Conservation (phyloP, 2,888 invertebrate species). For the Drosophila affinis region DNA sequence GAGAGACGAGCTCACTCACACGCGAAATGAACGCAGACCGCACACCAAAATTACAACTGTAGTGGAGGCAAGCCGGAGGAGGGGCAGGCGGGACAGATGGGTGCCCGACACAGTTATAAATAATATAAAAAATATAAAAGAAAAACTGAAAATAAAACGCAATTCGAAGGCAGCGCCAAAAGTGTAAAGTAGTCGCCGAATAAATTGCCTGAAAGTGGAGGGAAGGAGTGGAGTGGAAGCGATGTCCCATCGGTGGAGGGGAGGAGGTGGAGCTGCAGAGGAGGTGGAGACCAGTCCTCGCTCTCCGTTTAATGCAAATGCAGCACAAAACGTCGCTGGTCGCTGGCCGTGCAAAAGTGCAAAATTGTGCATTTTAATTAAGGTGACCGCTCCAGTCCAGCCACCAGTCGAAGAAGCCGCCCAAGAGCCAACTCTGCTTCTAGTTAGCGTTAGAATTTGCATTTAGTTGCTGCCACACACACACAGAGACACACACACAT, state of each 20-base stretch:
- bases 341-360: no score
- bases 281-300: constrained; percentile 1
- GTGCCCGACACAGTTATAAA: constrained; percentile 50
- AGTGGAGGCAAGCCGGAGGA: not conserved
- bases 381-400: constrained; percentile 69
- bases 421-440: not conserved
- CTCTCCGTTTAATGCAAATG: constrained; percentile 74
- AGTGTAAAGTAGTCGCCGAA: constrained; percentile 74
- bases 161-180: constrained; percentile 57
- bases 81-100: not conserved
- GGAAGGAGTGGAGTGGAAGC: constrained; percentile 13
- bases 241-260: constrained; percentile 28
- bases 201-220: constrained; percentile 70
- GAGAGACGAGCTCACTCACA: constrained; percentile 55
- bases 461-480: constrained; percentile 52
- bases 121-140: constrained; percentile 45
- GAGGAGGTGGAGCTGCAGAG: not conserved
- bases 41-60: constrained; percentile 62
- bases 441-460: constrained; percentile 64
- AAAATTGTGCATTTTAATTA: constrained; percentile 80
- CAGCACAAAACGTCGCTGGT: constrained; percentile 65
- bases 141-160: constrained; percentile 42
- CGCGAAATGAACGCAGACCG: constrained; percentile 74
- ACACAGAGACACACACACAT: constrained; percentile 24
- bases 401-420: constrained; percentile 27